Base-by-base conservation (phyloP, 2,888 invertebrate genomes). In the Synergus itoensis region DNA sequence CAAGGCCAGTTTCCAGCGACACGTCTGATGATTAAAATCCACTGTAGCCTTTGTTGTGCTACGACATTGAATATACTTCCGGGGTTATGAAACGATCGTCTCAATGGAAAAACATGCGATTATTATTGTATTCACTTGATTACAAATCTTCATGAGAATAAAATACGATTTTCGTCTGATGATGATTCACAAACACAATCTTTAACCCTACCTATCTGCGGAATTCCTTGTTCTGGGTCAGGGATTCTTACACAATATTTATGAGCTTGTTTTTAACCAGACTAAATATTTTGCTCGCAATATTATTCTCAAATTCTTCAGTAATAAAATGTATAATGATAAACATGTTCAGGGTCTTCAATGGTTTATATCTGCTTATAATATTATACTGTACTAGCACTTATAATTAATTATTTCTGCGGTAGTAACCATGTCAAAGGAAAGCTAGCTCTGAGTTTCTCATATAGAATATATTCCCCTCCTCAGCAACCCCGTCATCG, bases 161-260 rank as follows among this genome's bases (percentile, higher is more conserved):
- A 53, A 53, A 53, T 53, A 53, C 36, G 14, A 53, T 12, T 36
- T 9, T 36, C 8, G 21, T 16, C 16, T 21, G 18, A 43, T 67
- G 43, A 67, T 65, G 41, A 45, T 45, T 14, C 21, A 69, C 28
- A 3, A 28, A 3, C 28, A 73, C n/a, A n/a, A 36, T 73, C 73
- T 73, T 73, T 53, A 36, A 53, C 28, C 73, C 73, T 69, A 69
- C 69, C 69, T 48, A 69, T 48, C 48, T 40, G 40, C 8, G 11
- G 40, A 36, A 73, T 28, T 53, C 36, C 53, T 73, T 48, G 73
- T 45, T 73, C 73, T 73, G 73, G 73, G 73, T 73, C 73, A 73
- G 48, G 48, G 28, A 73, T 28, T 73, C 21, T 69, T 69, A 45
- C 43, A 53, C 45, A 45, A 48, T 36, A 36, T 73, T 73, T 69